Conservation (phyloP, 2,888 invertebrate species). For the Himalopsyche kuldschensis region DNA sequence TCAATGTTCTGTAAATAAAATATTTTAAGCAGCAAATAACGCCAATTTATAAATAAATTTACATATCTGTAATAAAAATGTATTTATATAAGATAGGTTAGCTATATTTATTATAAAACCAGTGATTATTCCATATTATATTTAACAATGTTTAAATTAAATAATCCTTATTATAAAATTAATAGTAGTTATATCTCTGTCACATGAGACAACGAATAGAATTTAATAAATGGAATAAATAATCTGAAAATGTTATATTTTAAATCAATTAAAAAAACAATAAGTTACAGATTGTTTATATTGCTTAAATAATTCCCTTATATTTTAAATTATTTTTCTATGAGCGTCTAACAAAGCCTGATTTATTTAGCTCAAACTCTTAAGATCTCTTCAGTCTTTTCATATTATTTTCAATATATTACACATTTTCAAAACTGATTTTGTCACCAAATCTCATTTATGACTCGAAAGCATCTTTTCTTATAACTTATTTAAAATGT, state of each 20-base stretch:
- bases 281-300: too few relatives aligned
- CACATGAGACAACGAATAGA: constrained; percentile 7
- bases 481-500: too few relatives aligned
- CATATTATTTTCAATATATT: too few relatives aligned
- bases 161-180: background rate
- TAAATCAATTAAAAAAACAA: background rate
- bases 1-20: constrained; percentile 4
- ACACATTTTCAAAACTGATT: too few relatives aligned
- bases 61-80: background rate
- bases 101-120: background rate
- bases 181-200: background rate
- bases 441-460: too few relatives aligned
- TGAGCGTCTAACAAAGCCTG: too few relatives aligned
- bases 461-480: too few relatives aligned
- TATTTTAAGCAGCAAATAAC: background rate
- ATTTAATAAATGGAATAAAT: background rate
- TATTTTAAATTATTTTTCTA: too few relatives aligned
- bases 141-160: background rate
- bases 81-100: background rate
- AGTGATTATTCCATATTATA: background rate
- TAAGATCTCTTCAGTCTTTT: too few relatives aligned
- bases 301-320: too few relatives aligned
- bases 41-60: constrained; percentile 14
- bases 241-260: background rate
- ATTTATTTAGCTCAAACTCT: too few relatives aligned